Percentiles rank a stretch among this genome's conserved stretches.
Evolutionary conservation across 2,888 invertebrate genomes (phyloP).

Genomic region (Polietes domitor): DNA sequence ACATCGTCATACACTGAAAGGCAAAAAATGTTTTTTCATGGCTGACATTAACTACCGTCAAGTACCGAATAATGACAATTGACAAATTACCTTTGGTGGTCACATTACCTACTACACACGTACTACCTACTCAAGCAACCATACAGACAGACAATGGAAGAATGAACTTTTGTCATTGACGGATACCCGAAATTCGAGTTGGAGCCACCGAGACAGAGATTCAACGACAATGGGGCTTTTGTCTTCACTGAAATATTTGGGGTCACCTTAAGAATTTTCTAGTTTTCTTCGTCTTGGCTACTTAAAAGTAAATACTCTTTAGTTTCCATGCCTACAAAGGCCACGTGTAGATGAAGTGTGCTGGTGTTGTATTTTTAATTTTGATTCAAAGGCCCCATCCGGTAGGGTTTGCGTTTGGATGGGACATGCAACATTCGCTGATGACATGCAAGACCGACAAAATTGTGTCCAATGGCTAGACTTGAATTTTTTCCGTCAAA

Average conservation of each 20-base stretch:
- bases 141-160: slow-evolving; percentile 39
- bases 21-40: slow-evolving; percentile 40
- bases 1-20: background rate
- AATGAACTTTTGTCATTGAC: slow-evolving; percentile 56
- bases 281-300: slow-evolving; percentile 1
- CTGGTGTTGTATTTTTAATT: background rate
- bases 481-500: background rate
- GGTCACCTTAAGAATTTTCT: slow-evolving; percentile 31
- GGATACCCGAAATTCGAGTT: slow-evolving; percentile 27
- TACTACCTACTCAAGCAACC: background rate
- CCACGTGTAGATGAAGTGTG: slow-evolving; percentile 24
- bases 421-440: background rate
- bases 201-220: slow-evolving; percentile 19
- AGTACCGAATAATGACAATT: slow-evolving; percentile 67
- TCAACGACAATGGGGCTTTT: slow-evolving; percentile 33
- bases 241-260: slow-evolving; percentile 22
- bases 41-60: slow-evolving; percentile 59
- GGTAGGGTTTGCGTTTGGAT: background rate
- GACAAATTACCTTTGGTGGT: slow-evolving; percentile 68
- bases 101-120: slow-evolving; percentile 1
- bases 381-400: slow-evolving; percentile 18
- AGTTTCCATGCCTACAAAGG: background rate
- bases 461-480: background rate
- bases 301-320: background rate
- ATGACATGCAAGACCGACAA: background rate